Percentiles rank a stretch among this genome's conserved stretches.
phyloP scores from a whole-genome alignment of 2,113 vertebrate genomes.

The Ciconia boyciana region DNA sequence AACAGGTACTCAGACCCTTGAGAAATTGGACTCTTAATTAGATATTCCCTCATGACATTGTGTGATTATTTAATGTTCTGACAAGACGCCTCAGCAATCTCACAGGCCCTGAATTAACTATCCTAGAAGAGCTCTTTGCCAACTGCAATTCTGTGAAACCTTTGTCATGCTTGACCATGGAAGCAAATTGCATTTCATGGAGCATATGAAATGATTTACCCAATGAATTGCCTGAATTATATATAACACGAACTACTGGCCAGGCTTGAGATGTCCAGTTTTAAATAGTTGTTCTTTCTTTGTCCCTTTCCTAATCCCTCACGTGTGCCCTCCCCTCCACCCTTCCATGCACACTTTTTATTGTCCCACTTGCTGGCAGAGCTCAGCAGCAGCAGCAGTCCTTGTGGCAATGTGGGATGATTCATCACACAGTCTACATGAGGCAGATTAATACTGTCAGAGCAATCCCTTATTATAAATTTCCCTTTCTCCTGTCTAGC shows the following conservation, averaged over 20 bases:
- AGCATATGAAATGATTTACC: constrained; percentile 33
- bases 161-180: constrained; percentile 44
- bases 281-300: neutral
- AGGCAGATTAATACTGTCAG: constrained; percentile 42
- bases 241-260: neutral
- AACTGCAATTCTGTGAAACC: neutral
- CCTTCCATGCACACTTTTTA: neutral
- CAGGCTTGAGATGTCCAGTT: neutral
- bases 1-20: constrained; percentile 36
- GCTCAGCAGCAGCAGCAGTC: neutral
- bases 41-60: constrained; percentile 8
- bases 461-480: constrained; percentile 14
- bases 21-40: constrained; percentile 39
- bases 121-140: constrained; percentile 17
- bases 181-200: constrained; percentile 49
- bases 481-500: constrained; percentile 5
- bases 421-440: neutral
- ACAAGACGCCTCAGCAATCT: constrained; percentile 14
- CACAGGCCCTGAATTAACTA: neutral
- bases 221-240: neutral
- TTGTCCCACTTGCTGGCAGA: neutral
- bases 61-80: constrained; percentile 46
- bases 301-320: neutral
- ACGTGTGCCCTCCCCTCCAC: neutral
- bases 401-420: neutral